phyloP scores from a whole-genome alignment of 2,888 invertebrate genomes.

The Melanargia galathea region DNA sequence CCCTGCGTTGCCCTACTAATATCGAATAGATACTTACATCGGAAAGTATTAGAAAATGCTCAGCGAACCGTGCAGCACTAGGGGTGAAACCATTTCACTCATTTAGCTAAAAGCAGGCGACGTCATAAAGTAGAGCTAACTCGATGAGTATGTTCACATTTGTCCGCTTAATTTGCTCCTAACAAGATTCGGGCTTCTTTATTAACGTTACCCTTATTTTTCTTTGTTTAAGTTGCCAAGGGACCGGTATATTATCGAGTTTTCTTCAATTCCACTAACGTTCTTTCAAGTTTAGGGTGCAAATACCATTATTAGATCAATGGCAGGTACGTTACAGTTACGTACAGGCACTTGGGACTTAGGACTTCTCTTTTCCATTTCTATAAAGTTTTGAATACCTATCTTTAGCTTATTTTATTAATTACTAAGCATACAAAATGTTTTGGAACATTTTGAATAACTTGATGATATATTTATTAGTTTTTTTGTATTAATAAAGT shows the following conservation, averaged over 20 bases:
- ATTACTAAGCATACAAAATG: too few species aligned
- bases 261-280: constrained; percentile 27
- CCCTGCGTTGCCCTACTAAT: too few species aligned
- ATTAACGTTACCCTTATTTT: constrained; percentile 33
- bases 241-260: constrained; percentile 33
- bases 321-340: neutral
- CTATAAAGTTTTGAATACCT: constrained; percentile 19
- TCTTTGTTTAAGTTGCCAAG: constrained; percentile 39
- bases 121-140: constrained; percentile 35
- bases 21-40: neutral
- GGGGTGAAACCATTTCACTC: constrained; percentile 34
- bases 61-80: constrained; percentile 27
- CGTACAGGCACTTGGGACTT: constrained; percentile 16
- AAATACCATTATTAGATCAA: neutral
- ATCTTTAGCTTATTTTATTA: too few species aligned
- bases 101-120: constrained; percentile 42
- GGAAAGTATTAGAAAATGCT: constrained; percentile 22
- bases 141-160: constrained; percentile 37
- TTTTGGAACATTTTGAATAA: too few species aligned
- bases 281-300: constrained; percentile 25
- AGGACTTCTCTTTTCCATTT: constrained; percentile 23
- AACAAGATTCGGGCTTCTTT: constrained; percentile 37
- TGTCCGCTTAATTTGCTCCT: constrained; percentile 34
- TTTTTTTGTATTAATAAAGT: too few species aligned
- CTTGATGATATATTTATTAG: too few species aligned